These are phyloP conservation scores for Monochamus saltuarius DNA, from an alignment of 1,140 invertebrate genomes.

Conservation along the genomic window DNA sequence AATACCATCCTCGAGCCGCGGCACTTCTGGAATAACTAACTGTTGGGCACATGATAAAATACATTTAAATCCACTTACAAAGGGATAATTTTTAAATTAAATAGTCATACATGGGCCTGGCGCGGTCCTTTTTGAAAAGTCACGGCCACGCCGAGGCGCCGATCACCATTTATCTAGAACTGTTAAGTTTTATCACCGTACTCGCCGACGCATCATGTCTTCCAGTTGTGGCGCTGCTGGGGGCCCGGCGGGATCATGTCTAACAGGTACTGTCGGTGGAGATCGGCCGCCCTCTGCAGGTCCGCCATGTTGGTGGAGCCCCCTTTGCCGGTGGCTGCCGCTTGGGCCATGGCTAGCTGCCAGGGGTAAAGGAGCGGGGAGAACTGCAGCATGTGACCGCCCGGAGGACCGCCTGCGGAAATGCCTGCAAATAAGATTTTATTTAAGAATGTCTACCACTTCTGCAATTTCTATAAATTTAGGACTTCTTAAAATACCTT, in stretches of 20 bases:
- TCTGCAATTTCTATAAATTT: not conserved
- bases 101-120: not conserved
- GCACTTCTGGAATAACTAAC: constrained; percentile 14
- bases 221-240: constrained; percentile 51
- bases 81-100: constrained; percentile 5
- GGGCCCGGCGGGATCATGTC: constrained; percentile 87
- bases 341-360: constrained; percentile 67
- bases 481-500: no score
- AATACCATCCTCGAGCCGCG: not conserved
- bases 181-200: constrained; percentile 22
- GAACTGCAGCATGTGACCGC: constrained; percentile 80
- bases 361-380: constrained; percentile 83
- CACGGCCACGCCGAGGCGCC: not conserved
- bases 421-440: constrained; percentile 39
- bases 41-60: constrained; percentile 12
- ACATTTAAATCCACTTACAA: constrained; percentile 20
- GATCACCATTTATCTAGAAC: constrained; percentile 6
- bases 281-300: constrained; percentile 78
- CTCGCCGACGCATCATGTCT: constrained; percentile 47
- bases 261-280: constrained; percentile 92
- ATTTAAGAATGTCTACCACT: not conserved
- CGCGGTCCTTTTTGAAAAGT: not conserved
- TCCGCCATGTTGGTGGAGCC: constrained; percentile 64
- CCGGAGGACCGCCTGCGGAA: constrained; percentile 56
- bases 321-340: constrained; percentile 55